Conservation (phyloP, 2,113 vertebrate genomes). For the Cyprinodon brontotheroides region DNA sequence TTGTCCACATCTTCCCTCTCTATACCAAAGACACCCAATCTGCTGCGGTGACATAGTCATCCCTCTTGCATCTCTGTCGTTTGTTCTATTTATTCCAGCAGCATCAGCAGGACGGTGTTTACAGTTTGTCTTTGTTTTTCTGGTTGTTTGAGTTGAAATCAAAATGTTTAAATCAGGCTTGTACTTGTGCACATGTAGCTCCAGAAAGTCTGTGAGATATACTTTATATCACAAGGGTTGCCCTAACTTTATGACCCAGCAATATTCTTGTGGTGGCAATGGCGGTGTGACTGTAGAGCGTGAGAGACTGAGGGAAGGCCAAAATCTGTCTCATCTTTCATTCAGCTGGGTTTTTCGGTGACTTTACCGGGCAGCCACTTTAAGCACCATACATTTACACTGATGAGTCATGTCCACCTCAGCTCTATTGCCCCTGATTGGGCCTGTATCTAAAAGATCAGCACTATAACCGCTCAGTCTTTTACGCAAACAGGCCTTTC, state of each 20-base stretch:
- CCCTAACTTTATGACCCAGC: constrained; percentile 19
- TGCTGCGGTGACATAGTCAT: constrained; percentile 47
- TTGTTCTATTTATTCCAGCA: constrained; percentile 62
- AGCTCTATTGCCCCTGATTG: constrained; percentile 57
- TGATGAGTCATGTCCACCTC: constrained; percentile 68
- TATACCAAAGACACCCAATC: constrained; percentile 37
- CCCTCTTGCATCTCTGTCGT: constrained; percentile 56
- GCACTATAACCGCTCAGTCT: constrained; percentile 35
- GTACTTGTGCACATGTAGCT: neutral
- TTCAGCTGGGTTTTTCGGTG: constrained; percentile 60
- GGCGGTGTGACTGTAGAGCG: constrained; percentile 56
- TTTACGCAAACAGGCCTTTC: constrained; percentile 46
- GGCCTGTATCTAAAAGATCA: constrained; percentile 64
- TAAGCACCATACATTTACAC: constrained; percentile 68
- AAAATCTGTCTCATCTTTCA: constrained; percentile 29
- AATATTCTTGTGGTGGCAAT: constrained; percentile 43
- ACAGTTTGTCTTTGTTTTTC: constrained; percentile 37
- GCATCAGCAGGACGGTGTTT: constrained; percentile 39
- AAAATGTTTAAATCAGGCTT: constrained; percentile 12
- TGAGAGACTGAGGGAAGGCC: constrained; percentile 40
- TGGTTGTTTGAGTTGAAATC: constrained; percentile 34
- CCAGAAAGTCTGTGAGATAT: neutral
- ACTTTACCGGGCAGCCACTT: constrained; percentile 53
- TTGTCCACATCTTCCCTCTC: constrained; percentile 24
- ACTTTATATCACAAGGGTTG: constrained; percentile 21